These are phyloP conservation scores for Gastrophryne carolinensis DNA, from an alignment of 2,797 vertebrate genomes.

Conservation along the genomic window DNA sequence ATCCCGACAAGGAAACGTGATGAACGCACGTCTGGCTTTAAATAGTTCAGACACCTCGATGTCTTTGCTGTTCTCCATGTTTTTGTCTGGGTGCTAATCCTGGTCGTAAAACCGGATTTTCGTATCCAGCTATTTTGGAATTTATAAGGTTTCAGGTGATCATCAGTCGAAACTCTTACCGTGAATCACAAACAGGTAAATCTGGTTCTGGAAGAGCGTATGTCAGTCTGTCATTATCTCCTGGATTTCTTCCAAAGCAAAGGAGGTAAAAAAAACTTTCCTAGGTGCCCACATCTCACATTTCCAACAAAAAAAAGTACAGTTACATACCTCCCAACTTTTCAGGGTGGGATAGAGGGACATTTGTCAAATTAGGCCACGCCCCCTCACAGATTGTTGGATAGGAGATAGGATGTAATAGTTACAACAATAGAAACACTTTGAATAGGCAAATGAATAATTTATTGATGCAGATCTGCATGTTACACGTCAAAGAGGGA, in stretches of 20 bases:
- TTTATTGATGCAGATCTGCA: too few species aligned
- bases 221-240: constrained; percentile 20
- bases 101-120: constrained; percentile 26
- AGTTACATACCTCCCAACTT: too few species aligned
- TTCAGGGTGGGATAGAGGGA: too few species aligned
- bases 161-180: neutral
- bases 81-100: neutral
- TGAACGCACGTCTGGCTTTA: too few species aligned
- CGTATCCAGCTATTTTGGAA: constrained; percentile 12
- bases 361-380: too few species aligned
- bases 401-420: too few species aligned
- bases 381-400: too few species aligned
- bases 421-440: too few species aligned
- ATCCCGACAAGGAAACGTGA: too few species aligned
- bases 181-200: constrained; percentile 35
- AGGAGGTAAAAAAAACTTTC: neutral
- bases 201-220: constrained; percentile 8
- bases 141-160: constrained; percentile 26
- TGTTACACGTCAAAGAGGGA: too few species aligned
- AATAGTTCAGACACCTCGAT: too few species aligned
- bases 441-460: too few species aligned
- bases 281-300: neutral
- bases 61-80: neutral
- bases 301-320: neutral
- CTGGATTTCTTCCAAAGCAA: neutral